Percentiles rank a stretch among this genome's conserved stretches.
phyloP scores from a whole-genome alignment of 2,888 invertebrate genomes.

The Theodoxus fluviatilis region DNA sequence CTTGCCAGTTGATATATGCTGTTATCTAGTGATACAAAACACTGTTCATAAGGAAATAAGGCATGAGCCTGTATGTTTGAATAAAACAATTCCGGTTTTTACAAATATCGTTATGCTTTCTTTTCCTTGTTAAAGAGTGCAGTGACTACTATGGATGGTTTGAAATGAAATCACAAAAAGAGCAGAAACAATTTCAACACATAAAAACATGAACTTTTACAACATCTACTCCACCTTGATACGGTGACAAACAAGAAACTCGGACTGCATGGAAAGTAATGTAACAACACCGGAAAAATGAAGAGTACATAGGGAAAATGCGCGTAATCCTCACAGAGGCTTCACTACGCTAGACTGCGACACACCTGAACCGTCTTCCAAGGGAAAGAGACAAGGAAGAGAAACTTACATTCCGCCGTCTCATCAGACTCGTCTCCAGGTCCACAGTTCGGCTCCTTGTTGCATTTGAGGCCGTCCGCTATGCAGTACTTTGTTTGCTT shows the following conservation, averaged over 20 bases:
- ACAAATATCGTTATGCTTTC: too few relatives aligned
- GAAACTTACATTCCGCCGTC: constrained; percentile 49
- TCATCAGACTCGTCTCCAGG: constrained; percentile 78
- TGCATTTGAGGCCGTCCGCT: constrained; percentile 78
- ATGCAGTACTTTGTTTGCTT: constrained; percentile 76
- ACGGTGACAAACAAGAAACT: not conserved
- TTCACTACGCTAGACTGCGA: not conserved
- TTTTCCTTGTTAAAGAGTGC: too few relatives aligned
- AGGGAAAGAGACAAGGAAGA: not conserved
- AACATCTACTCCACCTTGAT: not conserved
- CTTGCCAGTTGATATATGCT: too few relatives aligned
- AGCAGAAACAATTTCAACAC: too few relatives aligned
- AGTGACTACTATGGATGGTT: too few relatives aligned
- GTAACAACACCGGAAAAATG: not conserved
- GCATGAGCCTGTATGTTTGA: too few relatives aligned
- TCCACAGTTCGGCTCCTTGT: constrained; percentile 85
- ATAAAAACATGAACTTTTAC: not conserved
- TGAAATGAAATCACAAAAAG: too few relatives aligned
- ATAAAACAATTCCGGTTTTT: too few relatives aligned
- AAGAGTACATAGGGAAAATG: not conserved
- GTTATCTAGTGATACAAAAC: too few relatives aligned
- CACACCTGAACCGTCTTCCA: not conserved
- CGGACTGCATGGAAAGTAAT: not conserved
- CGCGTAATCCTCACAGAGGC: too few relatives aligned
- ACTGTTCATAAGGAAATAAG: too few relatives aligned